Base-by-base conservation (phyloP, 2,113 vertebrate genomes). In the Parotia lawesii region DNA sequence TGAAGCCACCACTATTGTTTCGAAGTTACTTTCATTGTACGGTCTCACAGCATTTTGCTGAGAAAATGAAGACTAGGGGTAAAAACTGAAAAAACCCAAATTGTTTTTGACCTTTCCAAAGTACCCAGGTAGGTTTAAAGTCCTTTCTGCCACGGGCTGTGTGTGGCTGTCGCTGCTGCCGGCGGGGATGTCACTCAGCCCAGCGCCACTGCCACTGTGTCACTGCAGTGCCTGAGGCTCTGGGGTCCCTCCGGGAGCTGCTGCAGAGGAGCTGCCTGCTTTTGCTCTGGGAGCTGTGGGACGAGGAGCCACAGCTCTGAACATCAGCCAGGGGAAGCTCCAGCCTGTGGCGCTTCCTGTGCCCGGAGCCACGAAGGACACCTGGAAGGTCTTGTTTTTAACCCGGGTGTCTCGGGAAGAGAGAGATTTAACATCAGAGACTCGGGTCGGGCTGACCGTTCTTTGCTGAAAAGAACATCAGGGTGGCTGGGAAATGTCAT, bases 101-200 rank as follows among this genome's bases (percentile, higher is more conserved):
- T 3, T 6, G 24, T 21, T 69, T 40, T 15, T 29, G 40, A 42
- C 20, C 16, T 80, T n/a, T 50, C 38, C 50, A 4, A 20, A 10
- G 1, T 5, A 5, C 6, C 0, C 11, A 4, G 4, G 0, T 10
- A 2, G 22, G 22, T 53, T 28, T 4, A 2, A 8, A 10, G 14
- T 8, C 12, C 42, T 2, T 4, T 0, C 2, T n/a, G 81, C 28
- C 7, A 1, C 0, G 65, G 65, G 40, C 3, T 15, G 25, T 1
- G 77, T 2, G 37, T 6, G 69, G 58, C 40, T 11, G 58, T 3
- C 1, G 37, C 50, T 5, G 50, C 2, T 18, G 40, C 20, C 9
- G 10, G 42, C 29, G 62, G 42, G 57, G 23, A n/a, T 11, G 56
- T 24, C 56, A 3, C 37, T 24, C 23, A 24, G 78, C 29, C 9